Evolutionary conservation across 2,797 vertebrate genomes (phyloP).

Genomic region (Jordanella pulchra): DNA sequence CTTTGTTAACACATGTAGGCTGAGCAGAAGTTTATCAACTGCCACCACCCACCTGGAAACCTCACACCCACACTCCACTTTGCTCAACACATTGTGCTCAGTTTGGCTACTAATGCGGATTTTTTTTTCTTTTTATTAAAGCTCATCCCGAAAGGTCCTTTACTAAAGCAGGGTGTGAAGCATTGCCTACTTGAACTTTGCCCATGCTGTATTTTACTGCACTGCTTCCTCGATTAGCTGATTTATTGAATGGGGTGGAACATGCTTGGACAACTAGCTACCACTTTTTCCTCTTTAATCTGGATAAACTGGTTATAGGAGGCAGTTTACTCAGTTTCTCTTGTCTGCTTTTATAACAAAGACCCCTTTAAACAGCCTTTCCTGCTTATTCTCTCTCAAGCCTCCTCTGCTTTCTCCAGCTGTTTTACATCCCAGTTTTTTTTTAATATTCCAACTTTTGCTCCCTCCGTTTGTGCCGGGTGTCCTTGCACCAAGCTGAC

Average conservation of each 20-base stretch:
- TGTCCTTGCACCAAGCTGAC: conserved; percentile 25
- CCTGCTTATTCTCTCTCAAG: not conserved
- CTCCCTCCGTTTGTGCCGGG: conserved; percentile 35
- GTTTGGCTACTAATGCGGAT: not conserved
- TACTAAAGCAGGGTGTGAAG: conserved; percentile 9
- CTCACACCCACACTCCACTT: not conserved
- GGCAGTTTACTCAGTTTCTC: not conserved
- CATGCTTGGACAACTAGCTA: conserved; percentile 13
- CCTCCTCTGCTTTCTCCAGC: not conserved
- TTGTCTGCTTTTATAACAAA: not conserved
- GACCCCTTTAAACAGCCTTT: conserved; percentile 2
- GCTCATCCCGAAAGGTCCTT: conserved; percentile 18
- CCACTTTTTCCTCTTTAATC: conserved; percentile 13
- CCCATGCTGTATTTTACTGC: conserved; percentile 30
- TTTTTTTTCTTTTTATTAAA: not conserved
- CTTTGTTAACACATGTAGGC: not conserved
- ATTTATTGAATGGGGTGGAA: conserved; percentile 41
- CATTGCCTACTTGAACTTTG: conserved; percentile 48
- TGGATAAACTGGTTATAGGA: conserved; percentile 4
- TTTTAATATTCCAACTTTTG: conserved; percentile 8
- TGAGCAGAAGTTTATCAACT: conserved; percentile 6
- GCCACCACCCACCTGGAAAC: not conserved
- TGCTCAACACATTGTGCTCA: not conserved
- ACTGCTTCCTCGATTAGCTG: conserved; percentile 7
- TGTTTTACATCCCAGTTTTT: conserved; percentile 1